Conservation (phyloP, 1,140 invertebrate species). For the Tyrophagus putrescentiae region DNA sequence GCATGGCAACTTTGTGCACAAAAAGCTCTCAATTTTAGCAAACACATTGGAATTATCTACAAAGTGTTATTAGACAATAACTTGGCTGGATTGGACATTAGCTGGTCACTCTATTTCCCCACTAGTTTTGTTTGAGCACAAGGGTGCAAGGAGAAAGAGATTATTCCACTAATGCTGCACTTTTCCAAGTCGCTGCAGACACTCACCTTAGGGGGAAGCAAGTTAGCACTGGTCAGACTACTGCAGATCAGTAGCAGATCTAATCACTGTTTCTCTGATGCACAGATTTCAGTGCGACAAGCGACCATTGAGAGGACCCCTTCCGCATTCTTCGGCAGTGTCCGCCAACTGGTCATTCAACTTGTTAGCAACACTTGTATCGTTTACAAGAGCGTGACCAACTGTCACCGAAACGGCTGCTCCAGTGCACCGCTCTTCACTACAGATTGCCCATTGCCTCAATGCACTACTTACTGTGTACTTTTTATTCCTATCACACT, state of each 20-base stretch:
- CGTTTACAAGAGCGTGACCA: background rate
- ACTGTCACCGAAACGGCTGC: background rate
- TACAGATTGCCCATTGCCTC: too few relatives aligned
- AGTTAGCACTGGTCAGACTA: background rate
- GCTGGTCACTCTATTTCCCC: too few relatives aligned
- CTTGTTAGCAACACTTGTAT: background rate
- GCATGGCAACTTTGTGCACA: too few relatives aligned
- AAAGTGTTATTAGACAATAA: too few relatives aligned
- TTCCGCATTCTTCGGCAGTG: slow-evolving; percentile 4
- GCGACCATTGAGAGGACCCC: background rate
- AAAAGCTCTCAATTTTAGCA: too few relatives aligned
- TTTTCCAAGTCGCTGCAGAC: background rate
- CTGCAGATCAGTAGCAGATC: background rate
- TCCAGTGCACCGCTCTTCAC: background rate
- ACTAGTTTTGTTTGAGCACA: background rate
- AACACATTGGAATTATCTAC: too few relatives aligned
- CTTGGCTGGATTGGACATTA: too few relatives aligned
- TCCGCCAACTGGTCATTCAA: slow-evolving; percentile 14
- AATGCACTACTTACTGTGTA: too few relatives aligned
- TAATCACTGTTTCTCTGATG: background rate
- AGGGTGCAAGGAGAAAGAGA: background rate
- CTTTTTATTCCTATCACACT: too few relatives aligned
- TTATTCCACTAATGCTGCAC: background rate
- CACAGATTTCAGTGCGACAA: background rate
- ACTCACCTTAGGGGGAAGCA: background rate